Evolutionary conservation across 23 tunicate species (phyloP).

Genomic region (Trididemnum nubilum): DNA sequence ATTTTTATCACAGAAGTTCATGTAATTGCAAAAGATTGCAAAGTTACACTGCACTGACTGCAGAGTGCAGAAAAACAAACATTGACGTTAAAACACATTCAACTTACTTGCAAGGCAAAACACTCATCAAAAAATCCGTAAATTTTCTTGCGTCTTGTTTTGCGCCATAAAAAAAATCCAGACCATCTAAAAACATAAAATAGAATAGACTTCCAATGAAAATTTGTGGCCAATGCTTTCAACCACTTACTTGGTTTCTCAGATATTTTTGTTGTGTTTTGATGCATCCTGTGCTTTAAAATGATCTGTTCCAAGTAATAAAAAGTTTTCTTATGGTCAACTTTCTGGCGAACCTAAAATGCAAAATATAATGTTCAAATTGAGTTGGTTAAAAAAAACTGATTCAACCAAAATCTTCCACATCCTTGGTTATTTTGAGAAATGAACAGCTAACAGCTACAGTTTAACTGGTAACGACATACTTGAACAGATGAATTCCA

Average conservation of each 20-base stretch:
- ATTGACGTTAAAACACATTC: not conserved
- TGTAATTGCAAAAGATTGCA: too few species aligned
- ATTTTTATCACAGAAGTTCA: not conserved
- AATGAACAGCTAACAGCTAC: too few species aligned
- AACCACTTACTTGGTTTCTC: conserved; percentile 72
- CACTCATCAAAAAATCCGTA: conserved; percentile 64
- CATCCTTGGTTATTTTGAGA: not conserved
- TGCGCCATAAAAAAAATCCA: conserved; percentile 73
- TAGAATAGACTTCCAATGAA: too few species aligned
- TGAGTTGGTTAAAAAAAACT: too few species aligned
- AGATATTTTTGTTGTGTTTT: conserved; percentile 72
- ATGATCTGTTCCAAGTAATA: conserved; percentile 92
- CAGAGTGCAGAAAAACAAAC: not conserved
- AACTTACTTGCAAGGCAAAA: conserved; percentile 76
- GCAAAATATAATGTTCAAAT: not conserved
- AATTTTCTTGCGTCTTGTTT: conserved; percentile 91
- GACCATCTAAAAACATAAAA: conserved; percentile 52
- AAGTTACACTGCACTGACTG: too few species aligned
- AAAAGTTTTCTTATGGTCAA: conserved; percentile 78
- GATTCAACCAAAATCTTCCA: not conserved
- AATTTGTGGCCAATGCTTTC: too few species aligned
- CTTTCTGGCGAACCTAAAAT: conserved; percentile 84
- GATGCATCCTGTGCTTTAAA: conserved; percentile 84
- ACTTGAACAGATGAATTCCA: conserved; percentile 97
- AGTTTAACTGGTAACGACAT: too few species aligned